Base-by-base conservation (phyloP, 2,888 invertebrate genomes). In the Temnothorax ravouxi region DNA sequence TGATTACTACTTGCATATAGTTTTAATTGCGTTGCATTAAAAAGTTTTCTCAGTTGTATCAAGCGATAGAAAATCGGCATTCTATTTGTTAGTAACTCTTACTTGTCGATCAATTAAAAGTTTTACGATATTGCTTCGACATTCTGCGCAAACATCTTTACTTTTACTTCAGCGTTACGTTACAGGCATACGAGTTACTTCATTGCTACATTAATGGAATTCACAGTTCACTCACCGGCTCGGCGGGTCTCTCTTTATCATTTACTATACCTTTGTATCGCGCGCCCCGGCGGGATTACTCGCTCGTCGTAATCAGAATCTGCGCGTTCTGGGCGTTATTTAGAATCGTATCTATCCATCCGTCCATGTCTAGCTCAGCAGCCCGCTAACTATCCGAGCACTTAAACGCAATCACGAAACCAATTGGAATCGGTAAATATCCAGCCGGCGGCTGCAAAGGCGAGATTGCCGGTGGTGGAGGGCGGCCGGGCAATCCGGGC, bases 381-480 rank as follows among this genome's bases (percentile, higher is more conserved):
- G 56, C 59, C 59, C 38, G 74, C 72, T 64, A 64, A 75, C 83
- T 77, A 83, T 89, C 81, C 86, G 77, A 77, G 84, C 90, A 93
- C 93, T 94, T 93, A 90, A 91, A 90, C 89, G 93, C 91, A 94
- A 89, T 89, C 90, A 93, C 92, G 93, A 93, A 94, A 93, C 91
- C 94, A 94, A 94, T 94, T 93, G 93, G 92, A 93, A 94, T 93
- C 92, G 92, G 93, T 93, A 93, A 94, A 93, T 93, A 94, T 92
- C 89, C 71, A 71, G 88, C 87, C 86, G 90, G 59, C 71, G 64
- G 77, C 75, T 77, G 91, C 79, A 84, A 87, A 86, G 84, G 91
- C 79, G 69, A 80, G 79, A 80, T 79, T 80, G 76, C 62, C 34
- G 11, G 38, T 56, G 52, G 56, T 62, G 79, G 59, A 52, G 44